Base-by-base conservation (phyloP, 2,797 vertebrate species). In the Gymnoscopelus braueri region DNA sequence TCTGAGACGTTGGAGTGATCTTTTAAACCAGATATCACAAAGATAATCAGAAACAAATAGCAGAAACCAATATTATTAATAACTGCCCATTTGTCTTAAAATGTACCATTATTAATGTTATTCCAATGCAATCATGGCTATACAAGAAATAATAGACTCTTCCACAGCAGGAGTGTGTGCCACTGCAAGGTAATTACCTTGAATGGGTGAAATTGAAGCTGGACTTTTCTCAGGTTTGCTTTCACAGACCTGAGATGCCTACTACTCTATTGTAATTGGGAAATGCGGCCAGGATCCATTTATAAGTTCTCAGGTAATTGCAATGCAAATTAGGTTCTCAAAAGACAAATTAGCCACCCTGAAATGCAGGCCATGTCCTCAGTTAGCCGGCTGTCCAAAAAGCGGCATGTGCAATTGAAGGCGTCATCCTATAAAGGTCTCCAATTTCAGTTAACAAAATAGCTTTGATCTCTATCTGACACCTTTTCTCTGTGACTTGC, bases 321-420 rank as follows among this genome's bases (percentile, higher is more conserved):
- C 81, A 73, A 92, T 92, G 88, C 84, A 90, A 89, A 92, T 87
- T 63, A 93, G 81, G 65, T 78, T 81, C 79, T 88, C 79, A 69
- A 79, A 85, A 88, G 86, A 88, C 80, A 90, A 89, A 89, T 87
- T 75, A 87, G 68, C 80, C 63, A 49, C 59, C 75, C 79, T 74
- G 75, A 81, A 85, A 84, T 57, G 74, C 71, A 69, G 72, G 67
- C 74, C 52, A 13, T 72, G 77, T 88, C 83, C 79, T 82, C 69
- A 63, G 67, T 62, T 74, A 70, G 67, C 65, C 76, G 63, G 70
- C 75, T 65, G 71, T 80, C 72, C 75, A 13, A 65, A 13, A 65
- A 29, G 62, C 56, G 69, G 64, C 56, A 57, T 56, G 63, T 63
- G 56, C 56, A 65, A 67, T 53, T 53, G 59, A 78, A 74, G 72